Evolutionary conservation across 2,888 invertebrate species (phyloP), one percentile per base, ranked within the genome.

Genomic region (Dastarcus helophoroides): DNA sequence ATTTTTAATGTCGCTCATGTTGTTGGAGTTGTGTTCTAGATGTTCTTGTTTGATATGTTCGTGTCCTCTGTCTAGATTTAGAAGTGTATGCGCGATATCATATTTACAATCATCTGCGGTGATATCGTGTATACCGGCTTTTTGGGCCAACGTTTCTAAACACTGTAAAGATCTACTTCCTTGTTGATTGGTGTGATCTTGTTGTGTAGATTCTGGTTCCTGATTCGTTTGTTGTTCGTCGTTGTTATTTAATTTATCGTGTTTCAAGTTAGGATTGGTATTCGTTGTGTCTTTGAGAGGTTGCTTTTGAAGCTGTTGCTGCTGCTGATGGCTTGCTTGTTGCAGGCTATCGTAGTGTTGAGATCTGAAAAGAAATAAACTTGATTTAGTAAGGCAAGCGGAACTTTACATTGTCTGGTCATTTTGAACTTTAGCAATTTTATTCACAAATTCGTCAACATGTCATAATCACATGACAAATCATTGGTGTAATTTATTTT

Each of bases 31-130:
- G 9, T 19, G 26, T 7, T 14, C 14, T n/a, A n/a, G n/a, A 11
- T 22, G 6, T 19, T 35, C 29, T 23, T 30, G 28, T 16, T 31
- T 29, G 5, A 15, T 32, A 22, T 33, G 31, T 7, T 60, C 58
- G 53, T 61, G 57, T 27, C 58, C 59, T 34, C 62, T 74, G 50
- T 79, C 79, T 58, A 78, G 62, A 40, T 76, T 74, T 45, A 72
- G 54, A 47, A 73, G 56, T 33, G 68, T 73, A 44, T 72, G 74
- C 3, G 76, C 76, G 36, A 75, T 74, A 56, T 79, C 78, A 65
- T 78, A 79, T 57, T 78, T 78, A 40, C 62, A 63, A 54, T 79
- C 79, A 53, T 78, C 79, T 49, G 77, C 74, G 10, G 77, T 78
- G 8, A 79, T 77, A 41, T 62, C 60, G 42, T 58, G 57, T 29